phyloP scores from a whole-genome alignment of 2,113 vertebrate species.

The Sander lucioperca region DNA sequence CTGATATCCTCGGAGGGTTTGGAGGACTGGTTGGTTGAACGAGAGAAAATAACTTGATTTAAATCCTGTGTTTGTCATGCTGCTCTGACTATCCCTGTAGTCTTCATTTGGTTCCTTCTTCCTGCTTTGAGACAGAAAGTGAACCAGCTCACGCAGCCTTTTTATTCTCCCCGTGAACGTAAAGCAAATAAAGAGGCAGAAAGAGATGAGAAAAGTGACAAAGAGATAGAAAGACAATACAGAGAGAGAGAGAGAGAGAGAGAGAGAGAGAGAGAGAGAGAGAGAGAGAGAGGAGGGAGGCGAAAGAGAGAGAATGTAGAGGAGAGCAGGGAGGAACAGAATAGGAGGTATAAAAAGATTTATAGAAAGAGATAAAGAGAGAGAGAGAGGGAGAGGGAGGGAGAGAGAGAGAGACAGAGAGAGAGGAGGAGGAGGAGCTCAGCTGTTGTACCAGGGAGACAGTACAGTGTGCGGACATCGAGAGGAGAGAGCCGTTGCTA shows the following conservation, averaged over 20 bases:
- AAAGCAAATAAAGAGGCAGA: neutral
- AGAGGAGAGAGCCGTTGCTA: constrained; percentile 52
- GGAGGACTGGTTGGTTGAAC: neutral
- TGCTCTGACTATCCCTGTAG: neutral
- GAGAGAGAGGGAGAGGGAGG: neutral
- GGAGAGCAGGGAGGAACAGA: neutral
- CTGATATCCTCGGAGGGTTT: no score
- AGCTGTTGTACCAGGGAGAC: constrained; percentile 47
- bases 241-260: constrained; percentile 8
- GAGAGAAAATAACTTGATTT: neutral
- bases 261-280: neutral
- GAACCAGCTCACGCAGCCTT: neutral
- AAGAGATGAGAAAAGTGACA: constrained; percentile 11
- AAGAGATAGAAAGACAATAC: constrained; percentile 29
- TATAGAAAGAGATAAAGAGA: neutral
- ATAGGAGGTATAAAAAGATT: neutral
- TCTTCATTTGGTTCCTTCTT: neutral
- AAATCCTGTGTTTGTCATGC: no score
- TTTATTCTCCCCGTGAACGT: neutral
- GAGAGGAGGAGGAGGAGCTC: constrained; percentile 19
- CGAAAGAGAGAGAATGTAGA: neutral
- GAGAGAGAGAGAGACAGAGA: neutral
- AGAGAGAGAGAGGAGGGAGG: constrained; percentile 3
- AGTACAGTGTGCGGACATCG: constrained; percentile 30
- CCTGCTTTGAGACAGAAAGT: neutral